Percentiles rank a stretch among this genome's conserved stretches.
Evolutionary conservation across 2,113 vertebrate genomes (phyloP).

Genomic region (Neofelis nebulosa): DNA sequence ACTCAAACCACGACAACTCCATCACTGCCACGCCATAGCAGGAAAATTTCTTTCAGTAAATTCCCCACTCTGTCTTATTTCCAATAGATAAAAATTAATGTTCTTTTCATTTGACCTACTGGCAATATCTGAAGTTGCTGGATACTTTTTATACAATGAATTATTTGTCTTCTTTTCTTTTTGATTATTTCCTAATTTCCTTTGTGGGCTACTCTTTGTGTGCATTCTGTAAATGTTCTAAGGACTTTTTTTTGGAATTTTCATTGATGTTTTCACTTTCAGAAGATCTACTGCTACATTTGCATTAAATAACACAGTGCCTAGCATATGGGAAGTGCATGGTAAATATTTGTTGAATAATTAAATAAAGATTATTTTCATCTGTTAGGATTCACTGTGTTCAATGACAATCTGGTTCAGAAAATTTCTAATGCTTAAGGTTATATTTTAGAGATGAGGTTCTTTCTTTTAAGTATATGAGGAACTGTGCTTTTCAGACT

Average conservation of each 20-base stretch:
- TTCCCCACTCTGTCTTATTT: background rate
- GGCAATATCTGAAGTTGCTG: background rate
- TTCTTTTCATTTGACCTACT: background rate
- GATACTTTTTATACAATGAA: background rate
- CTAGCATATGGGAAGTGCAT: background rate
- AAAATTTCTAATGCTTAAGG: background rate
- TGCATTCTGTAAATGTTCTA: background rate
- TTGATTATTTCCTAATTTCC: background rate
- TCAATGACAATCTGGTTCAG: background rate
- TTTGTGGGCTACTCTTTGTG: background rate
- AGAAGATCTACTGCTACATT: background rate
- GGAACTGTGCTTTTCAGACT: background rate
- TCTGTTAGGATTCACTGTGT: background rate
- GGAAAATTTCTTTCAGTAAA: background rate
- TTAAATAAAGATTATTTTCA: background rate
- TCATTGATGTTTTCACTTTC: background rate
- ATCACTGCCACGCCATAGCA: background rate
- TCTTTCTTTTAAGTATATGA: background rate
- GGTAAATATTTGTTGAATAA: conserved; percentile 35
- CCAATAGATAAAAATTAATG: background rate
- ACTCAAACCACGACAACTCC: background rate
- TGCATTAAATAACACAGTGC: background rate
- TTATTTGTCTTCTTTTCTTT: conserved; percentile 22
- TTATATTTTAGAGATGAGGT: background rate
- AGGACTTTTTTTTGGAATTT: background rate